These are phyloP conservation scores for Spodoptera litura DNA, from an alignment of 1,140 invertebrate genomes.

Conservation along the genomic window DNA sequence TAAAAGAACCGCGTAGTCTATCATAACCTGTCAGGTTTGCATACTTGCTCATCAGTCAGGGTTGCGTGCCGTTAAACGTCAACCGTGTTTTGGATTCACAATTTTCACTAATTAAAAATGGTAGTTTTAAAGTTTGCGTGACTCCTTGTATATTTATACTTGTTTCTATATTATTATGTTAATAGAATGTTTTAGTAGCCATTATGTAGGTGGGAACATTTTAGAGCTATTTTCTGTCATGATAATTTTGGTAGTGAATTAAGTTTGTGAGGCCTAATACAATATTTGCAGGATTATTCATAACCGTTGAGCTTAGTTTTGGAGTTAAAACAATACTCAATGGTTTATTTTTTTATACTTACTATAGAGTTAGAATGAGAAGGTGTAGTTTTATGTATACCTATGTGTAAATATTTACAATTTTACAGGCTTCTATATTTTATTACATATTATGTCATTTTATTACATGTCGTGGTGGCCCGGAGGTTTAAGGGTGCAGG, in stretches of 20 bases:
- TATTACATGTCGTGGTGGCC: no score
- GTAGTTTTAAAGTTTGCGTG: constrained; percentile 46
- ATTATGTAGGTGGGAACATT: constrained; percentile 26
- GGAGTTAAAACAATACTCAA: no score
- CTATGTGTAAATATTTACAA: no score
- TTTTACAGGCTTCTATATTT: no score
- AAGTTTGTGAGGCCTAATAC: neutral
- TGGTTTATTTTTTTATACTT: no score
- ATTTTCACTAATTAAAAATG: constrained; percentile 47
- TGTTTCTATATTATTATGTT: constrained; percentile 22
- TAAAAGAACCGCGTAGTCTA: constrained; percentile 33
- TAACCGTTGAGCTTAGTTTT: no score
- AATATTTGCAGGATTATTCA: no score
- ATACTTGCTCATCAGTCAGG: constrained; percentile 50
- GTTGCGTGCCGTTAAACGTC: constrained; percentile 45
- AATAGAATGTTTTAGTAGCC: constrained; percentile 39
- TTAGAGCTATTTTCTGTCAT: neutral
- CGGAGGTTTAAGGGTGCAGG: no score
- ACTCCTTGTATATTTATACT: neutral
- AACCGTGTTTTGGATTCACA: constrained; percentile 45
- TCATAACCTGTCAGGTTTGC: constrained; percentile 52
- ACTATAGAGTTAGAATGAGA: no score
- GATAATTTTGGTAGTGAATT: neutral
- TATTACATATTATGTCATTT: no score
- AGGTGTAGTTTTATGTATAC: no score